Evolutionary conservation across 2,797 vertebrate species (phyloP).

Genomic region (Trematomus bernacchii): DNA sequence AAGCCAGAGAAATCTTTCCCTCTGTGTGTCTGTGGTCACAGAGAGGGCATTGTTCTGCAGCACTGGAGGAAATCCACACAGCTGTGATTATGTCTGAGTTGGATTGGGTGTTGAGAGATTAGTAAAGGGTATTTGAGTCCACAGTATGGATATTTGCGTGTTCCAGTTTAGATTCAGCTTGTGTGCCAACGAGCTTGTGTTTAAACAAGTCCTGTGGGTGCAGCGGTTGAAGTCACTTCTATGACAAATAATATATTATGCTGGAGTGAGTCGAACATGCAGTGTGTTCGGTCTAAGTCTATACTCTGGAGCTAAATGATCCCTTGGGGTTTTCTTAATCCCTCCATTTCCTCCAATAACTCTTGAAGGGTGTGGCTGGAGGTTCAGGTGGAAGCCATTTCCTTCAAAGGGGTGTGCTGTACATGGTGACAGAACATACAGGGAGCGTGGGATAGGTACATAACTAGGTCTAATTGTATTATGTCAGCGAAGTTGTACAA

Average conservation of each 20-base stretch:
- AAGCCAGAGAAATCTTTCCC: not conserved
- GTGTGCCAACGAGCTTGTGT: not conserved
- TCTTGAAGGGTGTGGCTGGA: slow-evolving; percentile 6
- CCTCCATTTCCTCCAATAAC: slow-evolving; percentile 5
- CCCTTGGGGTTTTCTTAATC: slow-evolving; percentile 16
- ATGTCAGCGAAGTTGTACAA: not conserved
- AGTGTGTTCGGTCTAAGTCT: slow-evolving; percentile 15
- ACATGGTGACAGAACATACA: not conserved
- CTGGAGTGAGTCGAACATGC: slow-evolving; percentile 2
- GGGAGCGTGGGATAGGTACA: not conserved
- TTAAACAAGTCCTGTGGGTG: not conserved
- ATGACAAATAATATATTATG: not conserved
- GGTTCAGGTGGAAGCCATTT: slow-evolving; percentile 48
- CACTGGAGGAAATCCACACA: slow-evolving; percentile 59
- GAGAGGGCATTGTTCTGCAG: slow-evolving; percentile 63
- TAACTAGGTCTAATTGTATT: not conserved
- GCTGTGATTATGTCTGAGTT: slow-evolving; percentile 48
- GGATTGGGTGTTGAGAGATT: slow-evolving; percentile 52
- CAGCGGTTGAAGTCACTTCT: not conserved
- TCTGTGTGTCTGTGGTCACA: slow-evolving; percentile 19
- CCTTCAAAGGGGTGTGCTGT: slow-evolving; percentile 1
- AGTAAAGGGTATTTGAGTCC: slow-evolving; percentile 4
- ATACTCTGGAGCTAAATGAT: slow-evolving; percentile 15
- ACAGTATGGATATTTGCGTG: not conserved
- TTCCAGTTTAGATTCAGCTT: not conserved